Base-by-base conservation (phyloP, 2,797 vertebrate genomes). In the Lophotriccus pileatus region DNA sequence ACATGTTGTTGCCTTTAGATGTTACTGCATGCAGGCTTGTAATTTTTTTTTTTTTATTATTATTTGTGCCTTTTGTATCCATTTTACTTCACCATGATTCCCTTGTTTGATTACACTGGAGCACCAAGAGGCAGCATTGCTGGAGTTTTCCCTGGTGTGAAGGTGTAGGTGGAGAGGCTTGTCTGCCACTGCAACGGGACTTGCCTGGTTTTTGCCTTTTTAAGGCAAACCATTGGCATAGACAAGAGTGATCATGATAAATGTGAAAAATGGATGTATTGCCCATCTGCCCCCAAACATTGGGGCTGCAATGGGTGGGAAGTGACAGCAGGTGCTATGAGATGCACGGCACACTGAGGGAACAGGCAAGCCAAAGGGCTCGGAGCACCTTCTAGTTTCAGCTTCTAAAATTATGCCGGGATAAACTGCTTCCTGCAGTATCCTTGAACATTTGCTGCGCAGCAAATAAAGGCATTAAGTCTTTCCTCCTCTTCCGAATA, bases 401-500 rank as follows among this genome's bases (percentile, higher is more conserved):
- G 50, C 36, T 41, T 50, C 72, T 63, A 17, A 89, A 78, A 86
- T 77, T 34, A 39, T 41, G 32, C 58, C 0, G 7, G 76, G 76
- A 55, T 78, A 80, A 85, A 78, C 82, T 68, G 80, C 69, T 89
- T 93, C 83, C 63, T 95, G 88, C 83, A 66, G 69, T 82, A 93
- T 80, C 84, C 88, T 90, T 76, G 84, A 70, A 43, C 56, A 32
- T 86, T 93, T 78, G 86, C 91, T 77, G 70, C 2, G 4, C 92
- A 67, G 49, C 66, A 83, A 84, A 91, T 91, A 95, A 96, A 97
- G 72, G 60, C 94, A 84, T 92, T 94, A 96, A 95, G 83, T 93
- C 87, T 96, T 91, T 93, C 93, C 69, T 84, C 62, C 94, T 97
- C 93, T 96, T 96, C 90, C 89, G 93, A 94, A 97, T 84, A 92